phyloP scores from a whole-genome alignment of 2,113 vertebrate species.

The Zosterops japonicus region DNA sequence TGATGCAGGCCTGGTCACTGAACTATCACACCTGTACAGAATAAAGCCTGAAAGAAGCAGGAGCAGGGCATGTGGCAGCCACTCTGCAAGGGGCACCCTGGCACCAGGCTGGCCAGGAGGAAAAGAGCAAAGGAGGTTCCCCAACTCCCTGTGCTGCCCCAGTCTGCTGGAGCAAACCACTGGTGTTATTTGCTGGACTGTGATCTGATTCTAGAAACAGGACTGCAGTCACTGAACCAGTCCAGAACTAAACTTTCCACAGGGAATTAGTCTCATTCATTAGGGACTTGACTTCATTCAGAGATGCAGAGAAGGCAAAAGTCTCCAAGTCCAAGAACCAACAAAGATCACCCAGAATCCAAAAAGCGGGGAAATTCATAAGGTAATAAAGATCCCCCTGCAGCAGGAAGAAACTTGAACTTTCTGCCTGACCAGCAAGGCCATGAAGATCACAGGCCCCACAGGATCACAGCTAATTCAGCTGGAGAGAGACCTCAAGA shows the following conservation, averaged over 20 bases:
- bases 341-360: neutral
- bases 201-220: neutral
- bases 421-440: neutral
- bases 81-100: neutral
- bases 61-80: neutral
- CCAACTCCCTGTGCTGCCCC: neutral
- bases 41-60: neutral
- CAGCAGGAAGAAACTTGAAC: neutral
- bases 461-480: neutral
- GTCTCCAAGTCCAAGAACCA: neutral
- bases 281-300: neutral
- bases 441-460: neutral
- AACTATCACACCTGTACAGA: neutral
- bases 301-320: neutral
- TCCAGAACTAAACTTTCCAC: neutral
- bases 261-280: neutral
- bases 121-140: neutral
- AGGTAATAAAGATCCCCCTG: neutral
- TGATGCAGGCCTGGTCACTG: neutral
- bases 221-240: neutral
- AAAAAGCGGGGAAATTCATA: neutral
- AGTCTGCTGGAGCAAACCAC: neutral
- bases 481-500: neutral
- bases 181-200: neutral
- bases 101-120: rapidly evolving